Base-by-base conservation (phyloP, 2,888 invertebrate species). In the Dryobota labecula region DNA sequence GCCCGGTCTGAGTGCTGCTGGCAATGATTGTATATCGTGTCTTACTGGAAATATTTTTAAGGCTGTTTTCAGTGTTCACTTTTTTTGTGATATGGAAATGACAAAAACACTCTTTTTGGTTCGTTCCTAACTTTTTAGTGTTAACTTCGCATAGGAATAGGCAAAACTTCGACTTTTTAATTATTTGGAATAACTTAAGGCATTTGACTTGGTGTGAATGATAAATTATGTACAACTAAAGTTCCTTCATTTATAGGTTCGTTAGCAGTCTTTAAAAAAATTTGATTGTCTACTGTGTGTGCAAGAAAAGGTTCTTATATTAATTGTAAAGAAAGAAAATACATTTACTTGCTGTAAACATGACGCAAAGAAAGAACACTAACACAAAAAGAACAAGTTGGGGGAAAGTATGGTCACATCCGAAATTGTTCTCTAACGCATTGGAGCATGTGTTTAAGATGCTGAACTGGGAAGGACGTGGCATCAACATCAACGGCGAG, bases 21-120 rank as follows among this genome's bases (percentile, higher is more conserved):
- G n/a, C 38, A 81, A 69, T 54, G 64, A 67, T 71, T 78, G 60
- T 74, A 18, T 69, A 69, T 38, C 63, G 60, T 57, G 24, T 79
- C 73, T 72, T 54, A 43, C 8, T 62, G 27, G 2, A 18, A 41
- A 36, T n/a, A 30, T 20, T 49, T 78, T 27, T n/a, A 38, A 27
- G n/a, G 15, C 41, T 49, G 18, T 51, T 36, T 15, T 0, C 15
- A 4, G 41, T 27, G 1, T 13, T 56, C 43, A n/a, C 0, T 24
- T 18, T 43, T 51, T 11, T 8, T 20, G 1, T 2, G 6, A 6
- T 6, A 20, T 15, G 6, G 0, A 41, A 36, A 33, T 13, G 2
- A 15, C 13, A 11, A 6, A 24, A 15, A 4, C 9, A 9, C 6
- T 20, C 1, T 4, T 0, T 15, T n/a, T 11, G 2, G 11, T 20